Evolutionary conservation across 2,113 vertebrate species (phyloP).

Genomic region (Desmodus rotundus): DNA sequence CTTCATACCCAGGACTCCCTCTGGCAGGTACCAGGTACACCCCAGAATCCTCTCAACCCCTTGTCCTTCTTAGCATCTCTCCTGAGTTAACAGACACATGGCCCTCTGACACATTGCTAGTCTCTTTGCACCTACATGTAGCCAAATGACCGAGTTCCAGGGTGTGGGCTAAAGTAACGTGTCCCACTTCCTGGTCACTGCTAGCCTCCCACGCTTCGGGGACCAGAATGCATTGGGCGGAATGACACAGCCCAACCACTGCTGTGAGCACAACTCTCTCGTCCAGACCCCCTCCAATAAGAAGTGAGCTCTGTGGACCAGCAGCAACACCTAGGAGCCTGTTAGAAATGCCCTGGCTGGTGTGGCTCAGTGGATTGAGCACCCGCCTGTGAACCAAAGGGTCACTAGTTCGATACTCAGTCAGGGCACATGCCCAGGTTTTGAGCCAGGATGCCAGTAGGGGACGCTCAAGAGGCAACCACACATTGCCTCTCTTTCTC

Average conservation of each 20-base stretch:
- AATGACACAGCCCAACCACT: not conserved
- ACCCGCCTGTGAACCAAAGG: too few species aligned
- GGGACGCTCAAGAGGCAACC: too few species aligned
- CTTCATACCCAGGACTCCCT: not conserved
- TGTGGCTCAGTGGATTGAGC: too few species aligned
- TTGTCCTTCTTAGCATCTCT: not conserved
- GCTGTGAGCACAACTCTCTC: fast-evolving
- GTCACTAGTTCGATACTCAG: too few species aligned
- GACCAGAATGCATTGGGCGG: not conserved
- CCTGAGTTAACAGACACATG: not conserved
- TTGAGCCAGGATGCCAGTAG: too few species aligned
- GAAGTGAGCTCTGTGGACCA: fast-evolving
- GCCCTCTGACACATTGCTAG: not conserved
- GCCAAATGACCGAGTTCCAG: not conserved
- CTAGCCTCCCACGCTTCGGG: not conserved
- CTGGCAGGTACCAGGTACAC: not conserved
- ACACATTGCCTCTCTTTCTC: too few species aligned
- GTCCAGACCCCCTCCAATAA: not conserved
- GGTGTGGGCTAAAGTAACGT: fast-evolving
- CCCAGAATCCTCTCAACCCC: not conserved
- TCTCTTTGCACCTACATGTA: not conserved
- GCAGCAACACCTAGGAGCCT: not conserved
- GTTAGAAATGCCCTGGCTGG: not conserved
- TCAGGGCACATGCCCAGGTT: too few species aligned
- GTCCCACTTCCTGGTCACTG: not conserved